Percentiles rank a stretch among this genome's conserved stretches.
phyloP scores from a whole-genome alignment of 2,113 vertebrate species.

The Sminthopsis crassicaudata region DNA sequence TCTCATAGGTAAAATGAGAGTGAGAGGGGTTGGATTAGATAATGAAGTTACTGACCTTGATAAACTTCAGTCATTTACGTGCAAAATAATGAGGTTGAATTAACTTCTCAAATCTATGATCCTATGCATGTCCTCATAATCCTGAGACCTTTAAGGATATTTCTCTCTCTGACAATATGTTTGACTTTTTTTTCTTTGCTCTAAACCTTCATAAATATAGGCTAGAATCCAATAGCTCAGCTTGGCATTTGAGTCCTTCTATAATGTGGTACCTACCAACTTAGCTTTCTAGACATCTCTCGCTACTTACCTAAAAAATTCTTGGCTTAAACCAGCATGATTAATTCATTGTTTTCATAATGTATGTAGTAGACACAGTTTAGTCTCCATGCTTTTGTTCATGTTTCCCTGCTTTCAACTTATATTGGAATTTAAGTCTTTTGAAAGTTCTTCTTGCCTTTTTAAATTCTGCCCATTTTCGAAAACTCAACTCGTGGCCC shows the following conservation, averaged over 20 bases:
- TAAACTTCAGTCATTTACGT: not conserved
- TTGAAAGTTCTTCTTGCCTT: not conserved
- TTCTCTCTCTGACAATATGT: not conserved
- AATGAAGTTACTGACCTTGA: not conserved
- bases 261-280: no score
- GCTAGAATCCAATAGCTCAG: not conserved
- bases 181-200: not conserved
- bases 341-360: not conserved
- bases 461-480: not conserved
- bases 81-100: fast-evolving
- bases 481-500: not conserved
- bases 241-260: not conserved
- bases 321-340: not conserved
- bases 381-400: not conserved
- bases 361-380: not conserved
- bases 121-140: not conserved
- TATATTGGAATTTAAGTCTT: not conserved
- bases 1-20: not conserved
- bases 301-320: not conserved
- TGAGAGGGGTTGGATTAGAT: not conserved
- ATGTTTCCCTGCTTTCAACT: not conserved
- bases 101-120: not conserved
- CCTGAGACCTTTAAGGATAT: not conserved
- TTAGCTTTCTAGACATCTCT: not conserved
- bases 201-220: not conserved